These are phyloP conservation scores for Polyploca ridens DNA, from an alignment of 2,888 invertebrate species.

Conservation along the genomic window DNA sequence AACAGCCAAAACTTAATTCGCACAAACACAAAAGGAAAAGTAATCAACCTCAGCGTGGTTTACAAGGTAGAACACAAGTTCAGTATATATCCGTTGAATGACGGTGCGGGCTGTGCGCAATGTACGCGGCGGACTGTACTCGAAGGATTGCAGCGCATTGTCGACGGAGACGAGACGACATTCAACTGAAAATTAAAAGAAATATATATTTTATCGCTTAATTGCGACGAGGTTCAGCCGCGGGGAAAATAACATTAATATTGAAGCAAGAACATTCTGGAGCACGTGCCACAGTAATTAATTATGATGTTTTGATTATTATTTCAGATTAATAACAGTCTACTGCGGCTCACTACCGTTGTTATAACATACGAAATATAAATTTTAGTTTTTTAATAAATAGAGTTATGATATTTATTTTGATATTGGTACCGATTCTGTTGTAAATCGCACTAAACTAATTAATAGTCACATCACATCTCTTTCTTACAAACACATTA, in stretches of 20 bases:
- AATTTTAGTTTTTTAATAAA: too few species aligned
- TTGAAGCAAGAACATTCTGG: background rate
- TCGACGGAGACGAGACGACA: constrained; percentile 1
- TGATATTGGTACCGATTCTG: too few species aligned
- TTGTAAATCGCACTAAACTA: too few species aligned
- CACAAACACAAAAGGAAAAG: constrained; percentile 29
- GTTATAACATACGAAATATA: background rate
- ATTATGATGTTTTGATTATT: background rate
- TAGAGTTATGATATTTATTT: too few species aligned
- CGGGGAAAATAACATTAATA: background rate
- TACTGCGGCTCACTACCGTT: background rate
- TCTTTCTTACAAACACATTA: too few species aligned
- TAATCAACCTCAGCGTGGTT: constrained; percentile 28
- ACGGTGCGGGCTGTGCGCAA: background rate
- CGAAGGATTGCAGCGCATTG: background rate
- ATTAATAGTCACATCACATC: too few species aligned
- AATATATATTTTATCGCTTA: constrained; percentile 4
- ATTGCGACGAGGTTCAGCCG: background rate
- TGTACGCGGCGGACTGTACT: background rate
- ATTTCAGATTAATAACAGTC: background rate
- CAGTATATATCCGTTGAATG: background rate
- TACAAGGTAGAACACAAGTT: background rate
- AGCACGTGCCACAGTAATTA: background rate
- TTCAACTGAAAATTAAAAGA: constrained; percentile 4
- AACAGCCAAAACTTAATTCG: constrained; percentile 25